Base-by-base conservation (phyloP, 2,888 invertebrate genomes). In the Lycia hirtaria region DNA sequence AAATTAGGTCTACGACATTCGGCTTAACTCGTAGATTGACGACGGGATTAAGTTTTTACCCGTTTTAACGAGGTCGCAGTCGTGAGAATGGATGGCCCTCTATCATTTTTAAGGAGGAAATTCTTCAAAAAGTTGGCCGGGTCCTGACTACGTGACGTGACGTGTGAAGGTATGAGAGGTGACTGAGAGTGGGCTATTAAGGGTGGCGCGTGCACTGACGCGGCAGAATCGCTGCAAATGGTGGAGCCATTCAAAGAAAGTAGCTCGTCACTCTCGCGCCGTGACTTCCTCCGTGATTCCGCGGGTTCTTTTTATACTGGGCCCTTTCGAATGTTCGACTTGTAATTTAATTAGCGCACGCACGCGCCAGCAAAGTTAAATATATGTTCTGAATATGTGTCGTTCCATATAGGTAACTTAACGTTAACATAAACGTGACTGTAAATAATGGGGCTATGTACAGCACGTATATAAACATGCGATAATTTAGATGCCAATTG, bases 201-300 rank as follows among this genome's bases (percentile, higher is more conserved):
- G 71, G 71, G 54, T 35, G 44, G 75, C 71, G 77, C 75, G 78
- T 76, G 79, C 73, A 74, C 75, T 86, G 88, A 88, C 83, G 78
- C 58, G 62, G 80, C 83, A 64, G 68, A 75, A 80, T 78, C 72
- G 71, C 73, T 77, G 76, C 72, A 81, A 86, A 85, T 78, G 75
- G 76, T 68, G 75, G 75, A 78, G 77, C 72, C 68, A 76, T 73
- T 75, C 73, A 78, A 77, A 76, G 77, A 78, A 81, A 76, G 68
- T 68, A 72, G 71, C 65, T 62, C 62, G 78, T 85, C 83, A 83
- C 70, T 65, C 70, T 70, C 68, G 50, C 68, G 55, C 60, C 60
- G 64, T 69, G 71, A 72, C 76, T 76, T 73, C 62, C 68, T 64
- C 56, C 48, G 62, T 64, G 58, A 69, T 66, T 64, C 56, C 53